Evolutionary conservation across 1,140 invertebrate species (phyloP), one percentile per base, ranked within the genome.

Genomic region (Lepidostoma basale): DNA sequence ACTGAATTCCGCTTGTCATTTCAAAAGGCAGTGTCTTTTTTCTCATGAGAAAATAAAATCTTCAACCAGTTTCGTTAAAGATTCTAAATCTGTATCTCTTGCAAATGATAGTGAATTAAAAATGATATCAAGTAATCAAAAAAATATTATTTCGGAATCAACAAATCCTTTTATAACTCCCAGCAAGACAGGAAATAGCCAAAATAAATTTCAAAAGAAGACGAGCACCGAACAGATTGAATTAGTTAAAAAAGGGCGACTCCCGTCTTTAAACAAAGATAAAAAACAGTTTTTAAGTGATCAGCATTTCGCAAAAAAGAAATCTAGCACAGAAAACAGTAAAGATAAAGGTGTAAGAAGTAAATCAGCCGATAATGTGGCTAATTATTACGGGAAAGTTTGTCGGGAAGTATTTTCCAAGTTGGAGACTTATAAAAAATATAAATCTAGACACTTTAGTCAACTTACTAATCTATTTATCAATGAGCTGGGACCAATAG

Each of bases 1-100:
- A 44, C 20, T 62, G n/a, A 26, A 10, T 25, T 62, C 59, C 3
- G 59, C 59, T 26, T 62, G 59, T 62, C 25, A 42, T 28, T 62
- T 62, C 30, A 62, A 62, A 44, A 42, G 59, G 45, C 59, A 16
- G 9, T 62, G 59, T 8, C 14, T 59, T n/a, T 39, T 39, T 6
- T 59, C 54, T 12, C 30, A 22, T 23, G 6, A 39, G 10, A 59
- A 59, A 25, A 59, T 59, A 20, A 59, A 22, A 39, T 59, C 54
- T 39, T 3, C 10, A 3, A 39, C 12, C 14, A 39, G 14, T 56
- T 14, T 16, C 25, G 33, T 14, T 56, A 6, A 56, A n/a, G 52
- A 14, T 33, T 56, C 4, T 16, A 33, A 56, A 9, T 30, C 52
- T 33, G 12, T 12, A 33, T 1, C 23, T 20, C 42, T 2, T 12